Evolutionary conservation across 2,113 vertebrate genomes (phyloP).

Genomic region (Tylochromis polylepis): DNA sequence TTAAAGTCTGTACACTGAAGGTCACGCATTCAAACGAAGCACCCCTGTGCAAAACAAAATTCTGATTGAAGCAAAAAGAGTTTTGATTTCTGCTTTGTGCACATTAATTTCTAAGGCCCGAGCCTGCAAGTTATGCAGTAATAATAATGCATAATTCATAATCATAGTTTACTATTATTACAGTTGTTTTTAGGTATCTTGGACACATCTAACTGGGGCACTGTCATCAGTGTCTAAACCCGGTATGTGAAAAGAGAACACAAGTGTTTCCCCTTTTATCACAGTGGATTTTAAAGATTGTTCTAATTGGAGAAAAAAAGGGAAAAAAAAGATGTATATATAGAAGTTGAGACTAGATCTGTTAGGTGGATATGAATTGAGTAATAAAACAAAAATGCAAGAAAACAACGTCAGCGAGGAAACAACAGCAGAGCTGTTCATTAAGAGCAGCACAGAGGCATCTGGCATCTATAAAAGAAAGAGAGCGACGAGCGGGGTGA

Average conservation of each 20-base stretch:
- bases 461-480: background rate
- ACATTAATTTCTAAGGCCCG: background rate
- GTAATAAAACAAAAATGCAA: conserved; percentile 4
- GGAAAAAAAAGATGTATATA: background rate
- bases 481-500: conserved; percentile 8
- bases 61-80: background rate
- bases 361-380: background rate
- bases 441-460: conserved; percentile 1
- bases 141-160: background rate
- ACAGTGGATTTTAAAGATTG: background rate
- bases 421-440: conserved; percentile 20
- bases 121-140: background rate
- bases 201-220: background rate
- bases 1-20: background rate
- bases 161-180: background rate
- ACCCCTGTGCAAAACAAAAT: background rate
- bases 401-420: conserved; percentile 8
- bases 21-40: background rate
- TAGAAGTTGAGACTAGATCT: background rate
- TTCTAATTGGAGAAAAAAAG: accelerated
- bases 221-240: background rate
- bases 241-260: background rate
- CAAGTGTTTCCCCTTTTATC: background rate
- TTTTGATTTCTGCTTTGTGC: background rate
- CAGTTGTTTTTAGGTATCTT: background rate